Conservation (phyloP, 1,140 invertebrate species). For the Diorhabda sublineata region DNA sequence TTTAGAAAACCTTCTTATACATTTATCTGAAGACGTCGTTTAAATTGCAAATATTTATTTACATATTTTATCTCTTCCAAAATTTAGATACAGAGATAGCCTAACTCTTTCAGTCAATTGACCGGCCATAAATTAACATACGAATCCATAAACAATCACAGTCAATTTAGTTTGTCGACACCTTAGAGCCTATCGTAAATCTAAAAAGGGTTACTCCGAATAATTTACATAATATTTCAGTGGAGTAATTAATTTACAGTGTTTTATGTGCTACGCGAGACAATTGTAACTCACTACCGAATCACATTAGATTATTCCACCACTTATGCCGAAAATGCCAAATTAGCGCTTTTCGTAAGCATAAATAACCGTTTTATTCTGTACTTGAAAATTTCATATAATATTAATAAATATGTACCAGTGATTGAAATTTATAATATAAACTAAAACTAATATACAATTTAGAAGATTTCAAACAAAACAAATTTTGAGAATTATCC, state of each 20-base stretch:
- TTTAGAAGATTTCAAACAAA: no score
- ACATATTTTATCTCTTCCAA: not conserved
- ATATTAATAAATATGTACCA: no score
- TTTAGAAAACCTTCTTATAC: no score
- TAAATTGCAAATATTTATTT: not conserved
- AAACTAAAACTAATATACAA: no score
- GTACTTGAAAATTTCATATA: no score
- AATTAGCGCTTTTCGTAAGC: not conserved
- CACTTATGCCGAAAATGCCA: not conserved
- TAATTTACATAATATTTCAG: slow-evolving; percentile 16
- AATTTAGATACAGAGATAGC: not conserved
- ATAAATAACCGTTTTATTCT: no score
- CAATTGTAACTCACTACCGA: slow-evolving; percentile 8
- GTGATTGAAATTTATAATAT: no score
- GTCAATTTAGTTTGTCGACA: slow-evolving; percentile 12
- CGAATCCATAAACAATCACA: slow-evolving; percentile 11
- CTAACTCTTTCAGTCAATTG: slow-evolving; percentile 2
- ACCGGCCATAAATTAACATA: not conserved
- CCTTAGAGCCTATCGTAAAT: slow-evolving; percentile 11
- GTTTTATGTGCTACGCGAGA: slow-evolving; percentile 4
- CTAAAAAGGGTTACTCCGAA: slow-evolving; percentile 10
- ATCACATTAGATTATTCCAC: slow-evolving; percentile 12
- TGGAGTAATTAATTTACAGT: slow-evolving; percentile 11
- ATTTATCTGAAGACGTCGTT: no score
- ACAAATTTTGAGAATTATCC: no score